Conservation (phyloP, 1,140 invertebrate genomes). For the Drosophila erecta region DNA sequence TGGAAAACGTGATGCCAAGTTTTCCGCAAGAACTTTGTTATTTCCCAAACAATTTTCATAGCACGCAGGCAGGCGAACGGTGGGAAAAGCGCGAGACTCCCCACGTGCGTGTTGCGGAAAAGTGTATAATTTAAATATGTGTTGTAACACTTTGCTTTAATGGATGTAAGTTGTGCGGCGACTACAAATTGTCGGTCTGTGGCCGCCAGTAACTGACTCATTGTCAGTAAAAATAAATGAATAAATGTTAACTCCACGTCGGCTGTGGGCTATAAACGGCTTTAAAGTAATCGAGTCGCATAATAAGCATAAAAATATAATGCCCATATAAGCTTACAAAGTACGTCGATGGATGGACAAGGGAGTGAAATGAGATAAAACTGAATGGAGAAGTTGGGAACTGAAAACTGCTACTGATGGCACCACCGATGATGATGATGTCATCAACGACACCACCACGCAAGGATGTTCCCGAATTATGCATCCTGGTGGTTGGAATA, state of each 20-base stretch:
- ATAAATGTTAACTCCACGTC: constrained; percentile 23
- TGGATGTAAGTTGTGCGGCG: constrained; percentile 37
- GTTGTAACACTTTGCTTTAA: constrained; percentile 61
- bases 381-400: constrained; percentile 22
- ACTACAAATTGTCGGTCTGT: constrained; percentile 35
- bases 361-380: constrained; percentile 38
- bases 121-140: constrained; percentile 62
- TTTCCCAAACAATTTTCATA: constrained; percentile 43
- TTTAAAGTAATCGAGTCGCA: constrained; percentile 62
- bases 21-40: constrained; percentile 28
- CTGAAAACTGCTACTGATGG: constrained; percentile 43
- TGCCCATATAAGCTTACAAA: constrained; percentile 43
- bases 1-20: constrained; percentile 21
- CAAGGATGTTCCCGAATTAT: constrained; percentile 61
- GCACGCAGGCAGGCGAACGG: constrained; percentile 21
- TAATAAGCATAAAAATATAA: constrained; percentile 73
- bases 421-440: constrained; percentile 44
- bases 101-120: constrained; percentile 40
- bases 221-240: constrained; percentile 44
- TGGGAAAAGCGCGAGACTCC: constrained; percentile 40
- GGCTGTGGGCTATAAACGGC: constrained; percentile 43
- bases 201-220: constrained; percentile 20
- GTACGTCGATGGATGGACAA: not conserved
- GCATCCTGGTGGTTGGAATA: constrained; percentile 49
- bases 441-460: constrained; percentile 49